Conservation (phyloP, 2,113 vertebrate genomes). For the Eupsittula cactorum region DNA sequence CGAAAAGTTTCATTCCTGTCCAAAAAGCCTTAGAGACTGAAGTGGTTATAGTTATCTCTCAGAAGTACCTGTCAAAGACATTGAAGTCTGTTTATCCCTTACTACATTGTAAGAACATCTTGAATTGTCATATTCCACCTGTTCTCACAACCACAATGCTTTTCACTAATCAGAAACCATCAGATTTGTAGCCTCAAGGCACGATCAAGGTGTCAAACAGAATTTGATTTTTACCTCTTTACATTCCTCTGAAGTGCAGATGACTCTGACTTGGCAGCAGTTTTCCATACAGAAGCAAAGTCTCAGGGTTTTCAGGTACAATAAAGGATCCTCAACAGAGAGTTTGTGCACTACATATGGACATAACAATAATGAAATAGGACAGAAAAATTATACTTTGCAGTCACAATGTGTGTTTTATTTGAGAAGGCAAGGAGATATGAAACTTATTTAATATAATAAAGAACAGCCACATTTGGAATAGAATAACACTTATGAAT, state of each 20-base stretch:
- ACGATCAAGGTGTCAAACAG: slow-evolving; percentile 60
- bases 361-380: not conserved
- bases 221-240: slow-evolving; percentile 57
- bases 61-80: slow-evolving; percentile 38
- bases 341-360: not conserved
- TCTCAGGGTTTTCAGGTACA: slow-evolving; percentile 4
- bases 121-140: slow-evolving; percentile 59
- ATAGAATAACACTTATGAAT: not conserved
- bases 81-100: slow-evolving; percentile 27
- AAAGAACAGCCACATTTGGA: not conserved
- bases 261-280: slow-evolving; percentile 15
- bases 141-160: slow-evolving; percentile 31
- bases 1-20: not conserved
- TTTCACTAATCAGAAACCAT: slow-evolving; percentile 58
- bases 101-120: slow-evolving; percentile 30
- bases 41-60: not conserved
- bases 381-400: not conserved
- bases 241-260: slow-evolving; percentile 57
- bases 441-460: not conserved
- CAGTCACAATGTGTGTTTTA: not conserved
- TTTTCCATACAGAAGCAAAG: slow-evolving; percentile 19
- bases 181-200: slow-evolving; percentile 52
- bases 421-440: not conserved
- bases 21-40: not conserved
- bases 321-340: not conserved